Percentiles rank a stretch among this genome's conserved stretches.
phyloP scores from a whole-genome alignment of 2,113 vertebrate genomes.

The Stegastes partitus region DNA sequence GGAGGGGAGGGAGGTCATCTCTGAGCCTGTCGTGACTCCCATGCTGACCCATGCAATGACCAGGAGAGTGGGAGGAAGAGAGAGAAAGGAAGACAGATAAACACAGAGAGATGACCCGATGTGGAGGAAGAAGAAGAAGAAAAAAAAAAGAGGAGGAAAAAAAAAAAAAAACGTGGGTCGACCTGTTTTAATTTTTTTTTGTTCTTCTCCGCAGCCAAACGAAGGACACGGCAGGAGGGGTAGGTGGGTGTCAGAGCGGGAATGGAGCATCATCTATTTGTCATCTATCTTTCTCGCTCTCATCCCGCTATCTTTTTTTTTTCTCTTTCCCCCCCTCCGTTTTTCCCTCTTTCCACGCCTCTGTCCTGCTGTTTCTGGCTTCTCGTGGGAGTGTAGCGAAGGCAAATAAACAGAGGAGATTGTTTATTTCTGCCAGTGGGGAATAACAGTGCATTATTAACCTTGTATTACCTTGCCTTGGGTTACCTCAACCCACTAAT shows the following conservation, averaged over 20 bases:
- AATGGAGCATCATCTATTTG: conserved; percentile 85
- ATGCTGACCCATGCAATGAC: conserved; percentile 72
- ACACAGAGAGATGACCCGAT: conserved; percentile 57
- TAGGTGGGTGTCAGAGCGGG: conserved; percentile 83
- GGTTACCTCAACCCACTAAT: conserved; percentile 80
- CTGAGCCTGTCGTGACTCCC: conserved; percentile 69
- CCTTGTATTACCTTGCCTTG: conserved; percentile 83
- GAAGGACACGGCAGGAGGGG: conserved; percentile 80
- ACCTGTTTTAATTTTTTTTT: conserved; percentile 69
- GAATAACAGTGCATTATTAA: conserved; percentile 83
- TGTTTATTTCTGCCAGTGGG: conserved; percentile 82
- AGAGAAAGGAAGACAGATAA: conserved; percentile 58
- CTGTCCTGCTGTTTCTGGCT: conserved; percentile 82
- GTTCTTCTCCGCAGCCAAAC: conserved; percentile 62
- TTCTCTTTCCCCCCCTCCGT: no score
- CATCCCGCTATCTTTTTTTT: conserved; percentile 69
- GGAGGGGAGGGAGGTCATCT: conserved; percentile 48
- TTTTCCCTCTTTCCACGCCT: conserved; percentile 79
- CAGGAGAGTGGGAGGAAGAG: conserved; percentile 77
- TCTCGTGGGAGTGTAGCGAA: conserved; percentile 78
- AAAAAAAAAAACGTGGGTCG: conserved; percentile 62
- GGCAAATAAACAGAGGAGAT: conserved; percentile 84
- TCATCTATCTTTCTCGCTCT: conserved; percentile 81
- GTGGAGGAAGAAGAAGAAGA: conserved; percentile 61
- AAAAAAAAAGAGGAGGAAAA: conserved; percentile 2